Evolutionary conservation across 2,113 vertebrate genomes (phyloP).

Genomic region (Aptenodytes forsteri): DNA sequence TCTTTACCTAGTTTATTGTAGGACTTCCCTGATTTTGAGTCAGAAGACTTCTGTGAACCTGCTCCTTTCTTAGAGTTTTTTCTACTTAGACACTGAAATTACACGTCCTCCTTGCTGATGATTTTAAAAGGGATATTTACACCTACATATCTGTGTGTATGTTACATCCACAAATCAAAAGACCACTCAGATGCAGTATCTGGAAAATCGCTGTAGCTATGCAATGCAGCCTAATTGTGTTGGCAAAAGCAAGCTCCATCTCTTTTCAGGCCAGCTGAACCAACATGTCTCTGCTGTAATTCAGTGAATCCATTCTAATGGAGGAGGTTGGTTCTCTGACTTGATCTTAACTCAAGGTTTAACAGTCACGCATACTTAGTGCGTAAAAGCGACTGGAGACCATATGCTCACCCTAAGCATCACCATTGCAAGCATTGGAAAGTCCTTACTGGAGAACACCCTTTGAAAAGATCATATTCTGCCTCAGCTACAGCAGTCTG

Average conservation of each 20-base stretch:
- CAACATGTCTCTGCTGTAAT: not conserved
- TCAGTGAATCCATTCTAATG: not conserved
- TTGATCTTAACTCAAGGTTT: not conserved
- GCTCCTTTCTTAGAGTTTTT: not conserved
- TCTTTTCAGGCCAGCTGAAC: not conserved
- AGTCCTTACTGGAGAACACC: not conserved
- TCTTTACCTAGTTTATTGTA: not conserved
- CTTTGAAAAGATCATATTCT: not conserved
- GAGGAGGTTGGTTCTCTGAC: not conserved
- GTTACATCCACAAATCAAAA: not conserved
- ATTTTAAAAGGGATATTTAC: not conserved
- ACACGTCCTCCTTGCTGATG: not conserved
- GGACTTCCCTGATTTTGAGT: not conserved
- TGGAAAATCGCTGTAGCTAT: not conserved
- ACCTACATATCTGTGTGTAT: not conserved
- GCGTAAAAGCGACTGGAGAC: not conserved
- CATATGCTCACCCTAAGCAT: not conserved
- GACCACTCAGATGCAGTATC: not conserved
- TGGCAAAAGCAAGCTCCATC: not conserved
- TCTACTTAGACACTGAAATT: not conserved
- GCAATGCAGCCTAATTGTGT: rapidly evolving
- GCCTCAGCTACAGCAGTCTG: not conserved
- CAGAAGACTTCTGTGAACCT: not conserved
- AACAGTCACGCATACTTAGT: not conserved
- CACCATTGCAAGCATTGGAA: not conserved